Percentiles rank a stretch among this genome's conserved stretches.
These are phyloP conservation scores for Cettia cetti DNA, from an alignment of 2,113 vertebrate species.

Conservation along the genomic window DNA sequence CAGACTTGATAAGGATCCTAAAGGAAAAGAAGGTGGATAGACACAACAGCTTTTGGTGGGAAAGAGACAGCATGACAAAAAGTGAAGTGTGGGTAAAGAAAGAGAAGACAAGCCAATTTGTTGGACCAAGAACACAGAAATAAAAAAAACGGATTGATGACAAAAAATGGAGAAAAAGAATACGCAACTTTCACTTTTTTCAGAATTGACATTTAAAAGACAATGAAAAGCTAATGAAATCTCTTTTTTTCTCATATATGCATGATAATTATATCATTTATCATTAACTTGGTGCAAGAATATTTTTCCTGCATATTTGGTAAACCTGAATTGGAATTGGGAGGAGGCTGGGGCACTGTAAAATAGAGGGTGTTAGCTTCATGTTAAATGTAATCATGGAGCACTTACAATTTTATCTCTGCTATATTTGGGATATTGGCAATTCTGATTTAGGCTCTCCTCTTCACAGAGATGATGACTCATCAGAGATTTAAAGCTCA, in stretches of 20 bases:
- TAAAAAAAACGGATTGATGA: fast-evolving
- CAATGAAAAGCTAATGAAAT: not conserved
- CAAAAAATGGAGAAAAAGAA: not conserved
- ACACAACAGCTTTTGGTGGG: not conserved
- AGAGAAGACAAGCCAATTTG: not conserved
- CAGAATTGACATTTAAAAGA: not conserved
- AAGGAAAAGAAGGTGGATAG: not conserved
- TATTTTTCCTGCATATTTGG: not conserved
- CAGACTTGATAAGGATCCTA: not conserved
- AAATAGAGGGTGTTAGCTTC: not conserved
- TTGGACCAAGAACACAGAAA: not conserved
- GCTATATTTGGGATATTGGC: not conserved
- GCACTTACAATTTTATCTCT: not conserved
- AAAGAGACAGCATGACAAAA: not conserved
- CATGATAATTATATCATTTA: not conserved
- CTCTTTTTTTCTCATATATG: not conserved
- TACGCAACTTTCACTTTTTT: not conserved
- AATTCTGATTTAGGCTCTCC: not conserved
- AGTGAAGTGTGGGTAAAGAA: not conserved
- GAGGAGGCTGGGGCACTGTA: not conserved
- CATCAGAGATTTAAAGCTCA: not conserved
- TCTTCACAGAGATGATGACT: not conserved
- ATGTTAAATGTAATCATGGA: not conserved
- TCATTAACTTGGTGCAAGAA: not conserved
- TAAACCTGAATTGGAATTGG: fast-evolving